Evolutionary conservation across 2,797 vertebrate genomes (phyloP).

Genomic region (Emydoidea blandingii): DNA sequence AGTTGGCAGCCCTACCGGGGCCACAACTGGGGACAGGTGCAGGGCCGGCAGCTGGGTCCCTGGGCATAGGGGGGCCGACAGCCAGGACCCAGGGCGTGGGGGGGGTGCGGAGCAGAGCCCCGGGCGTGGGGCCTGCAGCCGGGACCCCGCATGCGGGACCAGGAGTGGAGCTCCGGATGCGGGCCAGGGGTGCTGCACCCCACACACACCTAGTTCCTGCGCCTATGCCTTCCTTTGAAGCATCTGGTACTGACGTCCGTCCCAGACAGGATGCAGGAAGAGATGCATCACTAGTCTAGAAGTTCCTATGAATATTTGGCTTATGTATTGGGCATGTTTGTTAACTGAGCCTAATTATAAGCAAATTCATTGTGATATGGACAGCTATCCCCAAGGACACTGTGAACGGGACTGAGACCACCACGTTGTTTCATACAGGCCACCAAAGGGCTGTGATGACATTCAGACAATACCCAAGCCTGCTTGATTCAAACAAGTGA

Average conservation of each 20-base stretch:
- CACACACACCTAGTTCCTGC: no score
- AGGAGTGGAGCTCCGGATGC: no score
- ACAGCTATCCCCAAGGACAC: background rate
- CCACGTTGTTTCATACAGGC: background rate
- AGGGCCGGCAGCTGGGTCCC: no score
- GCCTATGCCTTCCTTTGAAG: no score
- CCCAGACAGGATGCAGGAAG: background rate
- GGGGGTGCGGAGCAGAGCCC: no score
- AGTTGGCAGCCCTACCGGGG: no score
- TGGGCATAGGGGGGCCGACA: no score
- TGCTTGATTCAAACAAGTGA: background rate
- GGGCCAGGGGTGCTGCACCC: no score
- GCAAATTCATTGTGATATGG: background rate
- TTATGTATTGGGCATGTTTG: background rate
- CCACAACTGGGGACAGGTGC: no score
- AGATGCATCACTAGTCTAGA: background rate
- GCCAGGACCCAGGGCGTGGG: no score
- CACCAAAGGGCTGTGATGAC: background rate
- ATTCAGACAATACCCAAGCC: background rate
- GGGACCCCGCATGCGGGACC: no score
- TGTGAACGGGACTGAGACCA: background rate
- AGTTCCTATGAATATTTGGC: background rate
- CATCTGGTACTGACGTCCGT: background rate
- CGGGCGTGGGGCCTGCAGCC: no score
- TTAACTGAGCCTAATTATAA: background rate